Percentiles rank a stretch among this genome's conserved stretches.
Evolutionary conservation across 1,140 invertebrate species (phyloP).

Genomic region (Sarcophaga peregrina): DNA sequence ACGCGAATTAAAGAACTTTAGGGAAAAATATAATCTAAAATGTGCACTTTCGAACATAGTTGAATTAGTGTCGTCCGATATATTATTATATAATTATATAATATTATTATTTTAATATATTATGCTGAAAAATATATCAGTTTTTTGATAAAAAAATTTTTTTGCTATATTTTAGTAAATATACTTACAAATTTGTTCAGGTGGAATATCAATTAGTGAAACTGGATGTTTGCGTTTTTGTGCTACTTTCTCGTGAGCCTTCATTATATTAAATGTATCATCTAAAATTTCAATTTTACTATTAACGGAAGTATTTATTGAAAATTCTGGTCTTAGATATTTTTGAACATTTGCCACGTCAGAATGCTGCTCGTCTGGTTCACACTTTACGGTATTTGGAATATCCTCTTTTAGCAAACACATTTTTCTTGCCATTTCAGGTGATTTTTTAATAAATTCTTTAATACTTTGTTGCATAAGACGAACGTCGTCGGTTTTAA

Average conservation of each 20-base stretch:
- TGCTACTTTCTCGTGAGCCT: slow-evolving; percentile 59
- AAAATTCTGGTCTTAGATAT: background rate
- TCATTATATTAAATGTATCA: slow-evolving; percentile 61
- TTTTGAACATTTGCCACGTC: background rate
- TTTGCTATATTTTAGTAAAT: no score
- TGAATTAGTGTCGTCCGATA: no score
- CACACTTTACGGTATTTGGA: background rate
- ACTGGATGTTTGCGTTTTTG: slow-evolving; percentile 57
- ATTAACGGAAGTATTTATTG: background rate
- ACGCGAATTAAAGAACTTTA: no score
- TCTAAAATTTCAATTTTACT: slow-evolving; percentile 1
- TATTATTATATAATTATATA: no score
- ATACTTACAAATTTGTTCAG: slow-evolving; percentile 62
- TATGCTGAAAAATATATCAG: no score
- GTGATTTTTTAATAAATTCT: slow-evolving; percentile 73
- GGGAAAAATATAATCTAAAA: no score
- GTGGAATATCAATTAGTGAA: slow-evolving; percentile 59
- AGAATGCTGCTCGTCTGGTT: background rate
- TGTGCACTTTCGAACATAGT: background rate
- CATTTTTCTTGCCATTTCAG: slow-evolving; percentile 71
- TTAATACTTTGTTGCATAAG: slow-evolving; percentile 74
- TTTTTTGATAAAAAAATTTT: no score
- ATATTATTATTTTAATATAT: no score
- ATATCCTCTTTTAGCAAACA: slow-evolving; percentile 58
- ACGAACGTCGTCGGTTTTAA: slow-evolving; percentile 71